Conservation (phyloP, 2,888 invertebrate genomes). For the Mallateleia sp. region DNA sequence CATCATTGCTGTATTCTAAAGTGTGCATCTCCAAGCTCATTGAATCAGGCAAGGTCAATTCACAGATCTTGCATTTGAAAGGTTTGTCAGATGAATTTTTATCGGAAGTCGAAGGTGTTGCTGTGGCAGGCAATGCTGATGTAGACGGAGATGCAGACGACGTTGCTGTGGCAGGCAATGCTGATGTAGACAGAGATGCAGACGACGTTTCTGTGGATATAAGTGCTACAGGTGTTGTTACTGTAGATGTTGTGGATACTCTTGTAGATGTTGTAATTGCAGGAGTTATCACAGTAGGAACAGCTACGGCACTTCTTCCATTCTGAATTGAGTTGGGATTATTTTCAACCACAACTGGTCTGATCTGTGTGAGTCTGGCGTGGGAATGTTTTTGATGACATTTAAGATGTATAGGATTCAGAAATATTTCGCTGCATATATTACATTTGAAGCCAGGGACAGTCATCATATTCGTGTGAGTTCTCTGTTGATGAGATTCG, state of each 20-base stretch:
- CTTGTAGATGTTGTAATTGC: not conserved
- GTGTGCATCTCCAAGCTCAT: slow-evolving; percentile 40
- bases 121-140: not conserved
- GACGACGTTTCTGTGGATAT: not conserved
- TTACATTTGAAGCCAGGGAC: slow-evolving; percentile 51
- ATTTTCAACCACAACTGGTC: too few relatives aligned
- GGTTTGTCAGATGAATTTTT: not conserved
- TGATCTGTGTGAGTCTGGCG: not conserved
- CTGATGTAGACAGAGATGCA: not conserved
- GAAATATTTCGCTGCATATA: slow-evolving; percentile 56
- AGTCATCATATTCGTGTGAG: slow-evolving; percentile 43
- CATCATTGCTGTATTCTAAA: slow-evolving; percentile 52
- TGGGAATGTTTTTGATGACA: slow-evolving; percentile 70
- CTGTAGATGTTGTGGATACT: not conserved
- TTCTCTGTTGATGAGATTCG: slow-evolving; percentile 46
- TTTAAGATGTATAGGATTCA: slow-evolving; percentile 48
- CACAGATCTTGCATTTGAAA: slow-evolving; percentile 44
- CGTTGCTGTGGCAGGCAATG: not conserved
- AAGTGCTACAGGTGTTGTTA: not conserved
- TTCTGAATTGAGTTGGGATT: too few relatives aligned
- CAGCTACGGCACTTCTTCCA: too few relatives aligned
- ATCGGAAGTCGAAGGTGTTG: not conserved
- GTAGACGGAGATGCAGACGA: not conserved
- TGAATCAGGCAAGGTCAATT: slow-evolving; percentile 47
- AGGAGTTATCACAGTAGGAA: not conserved